A percentile compares a stretch with the other conserved stretches of the same genome.
Evolutionary conservation across 2,113 vertebrate species (phyloP).

Genomic region (Arvicanthis niloticus): DNA sequence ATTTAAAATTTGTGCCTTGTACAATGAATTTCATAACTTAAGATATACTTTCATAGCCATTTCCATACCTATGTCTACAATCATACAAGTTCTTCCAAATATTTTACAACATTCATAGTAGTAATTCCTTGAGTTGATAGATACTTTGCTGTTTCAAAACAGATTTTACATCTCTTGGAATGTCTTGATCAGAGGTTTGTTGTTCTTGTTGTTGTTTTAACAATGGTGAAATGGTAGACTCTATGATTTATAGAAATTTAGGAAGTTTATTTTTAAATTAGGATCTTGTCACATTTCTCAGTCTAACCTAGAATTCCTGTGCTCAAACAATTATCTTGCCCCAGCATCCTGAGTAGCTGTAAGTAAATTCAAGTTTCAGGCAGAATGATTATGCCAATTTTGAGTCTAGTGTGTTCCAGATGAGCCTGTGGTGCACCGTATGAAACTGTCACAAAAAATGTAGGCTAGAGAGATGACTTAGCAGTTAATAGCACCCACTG

Average conservation of each 20-base stretch:
- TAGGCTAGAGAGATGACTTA: background rate
- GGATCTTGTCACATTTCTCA: background rate
- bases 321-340: background rate
- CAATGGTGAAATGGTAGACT: slow-evolving; percentile 57
- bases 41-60: slow-evolving; percentile 82
- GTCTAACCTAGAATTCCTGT: background rate
- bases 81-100: background rate
- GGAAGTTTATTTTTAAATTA: background rate
- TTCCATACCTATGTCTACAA: slow-evolving; percentile 79
- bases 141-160: slow-evolving; percentile 77
- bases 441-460: background rate
- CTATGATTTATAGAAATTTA: slow-evolving; percentile 80
- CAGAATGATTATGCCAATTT: background rate
- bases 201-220: slow-evolving; percentile 47
- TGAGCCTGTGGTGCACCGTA: background rate
- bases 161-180: slow-evolving; percentile 78
- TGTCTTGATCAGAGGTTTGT: slow-evolving; percentile 79
- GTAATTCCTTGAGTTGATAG: slow-evolving; percentile 77
- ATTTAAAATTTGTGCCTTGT: background rate
- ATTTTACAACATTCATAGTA: slow-evolving; percentile 62
- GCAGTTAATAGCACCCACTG: background rate
- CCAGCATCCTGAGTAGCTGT: background rate
- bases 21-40: slow-evolving; percentile 74
- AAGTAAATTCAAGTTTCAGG: background rate
- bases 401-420: background rate